phyloP scores from a whole-genome alignment of 2,113 vertebrate genomes.

The Larimichthys crocea region DNA sequence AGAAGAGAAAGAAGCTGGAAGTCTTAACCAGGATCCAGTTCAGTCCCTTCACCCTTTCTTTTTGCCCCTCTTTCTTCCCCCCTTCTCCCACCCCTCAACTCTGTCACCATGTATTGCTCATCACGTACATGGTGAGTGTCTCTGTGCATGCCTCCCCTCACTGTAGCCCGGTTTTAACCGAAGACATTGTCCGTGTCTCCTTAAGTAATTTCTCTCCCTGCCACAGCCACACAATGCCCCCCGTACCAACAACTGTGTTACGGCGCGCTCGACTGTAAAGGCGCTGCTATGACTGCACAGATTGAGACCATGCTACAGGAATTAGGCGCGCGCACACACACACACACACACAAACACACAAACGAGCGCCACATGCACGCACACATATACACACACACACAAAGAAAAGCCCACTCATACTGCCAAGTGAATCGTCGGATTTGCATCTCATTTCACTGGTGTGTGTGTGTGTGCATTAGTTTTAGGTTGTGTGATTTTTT shows the following conservation, averaged over 20 bases:
- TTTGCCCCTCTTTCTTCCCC: constrained; percentile 26
- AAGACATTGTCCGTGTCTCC: constrained; percentile 86
- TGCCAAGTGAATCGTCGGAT: constrained; percentile 92
- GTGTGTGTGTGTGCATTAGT: constrained; percentile 79
- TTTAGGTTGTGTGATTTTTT: constrained; percentile 71
- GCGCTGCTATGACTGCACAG: constrained; percentile 90
- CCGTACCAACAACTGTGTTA: constrained; percentile 96
- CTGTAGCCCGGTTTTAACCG: constrained; percentile 91
- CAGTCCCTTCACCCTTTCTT: constrained; percentile 52
- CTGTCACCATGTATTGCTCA: constrained; percentile 80
- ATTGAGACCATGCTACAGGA: constrained; percentile 90
- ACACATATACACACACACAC: constrained; percentile 60
- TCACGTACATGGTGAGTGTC: constrained; percentile 83
- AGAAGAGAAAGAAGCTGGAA: constrained; percentile 84
- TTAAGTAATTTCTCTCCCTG: constrained; percentile 93
- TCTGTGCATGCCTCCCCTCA: constrained; percentile 86
- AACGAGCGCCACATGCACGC: constrained; percentile 37
- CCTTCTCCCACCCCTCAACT: constrained; percentile 6
- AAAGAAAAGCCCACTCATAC: constrained; percentile 82
- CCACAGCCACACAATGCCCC: constrained; percentile 89
- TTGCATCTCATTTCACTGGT: constrained; percentile 94
- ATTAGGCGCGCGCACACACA: constrained; percentile 86
- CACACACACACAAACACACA: constrained; percentile 12
- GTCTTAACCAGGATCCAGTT: constrained; percentile 82
- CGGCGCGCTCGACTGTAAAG: constrained; percentile 90